A percentile compares a stretch with the other conserved stretches of the same genome.
Conservation (phyloP, 2,888 invertebrate genomes). For the Synergus laeviventris region DNA sequence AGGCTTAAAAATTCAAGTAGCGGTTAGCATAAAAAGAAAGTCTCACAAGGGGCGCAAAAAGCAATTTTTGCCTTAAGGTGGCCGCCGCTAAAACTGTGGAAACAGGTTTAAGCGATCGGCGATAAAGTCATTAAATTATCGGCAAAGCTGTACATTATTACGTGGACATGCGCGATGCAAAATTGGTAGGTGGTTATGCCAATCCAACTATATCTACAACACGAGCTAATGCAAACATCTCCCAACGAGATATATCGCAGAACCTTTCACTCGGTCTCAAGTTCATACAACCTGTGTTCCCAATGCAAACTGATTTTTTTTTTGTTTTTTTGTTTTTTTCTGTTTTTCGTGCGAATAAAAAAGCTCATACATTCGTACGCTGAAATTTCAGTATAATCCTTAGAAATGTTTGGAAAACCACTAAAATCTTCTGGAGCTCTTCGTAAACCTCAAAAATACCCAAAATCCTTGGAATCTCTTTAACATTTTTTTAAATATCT, state of each 20-base stretch:
- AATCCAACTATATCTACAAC: slow-evolving; percentile 44
- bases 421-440: no score
- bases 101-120: slow-evolving; percentile 60
- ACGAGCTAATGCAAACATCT: slow-evolving; percentile 51
- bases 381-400: no score
- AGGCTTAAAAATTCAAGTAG: slow-evolving; percentile 43
- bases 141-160: slow-evolving; percentile 51
- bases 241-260: slow-evolving; percentile 47
- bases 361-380: slow-evolving; percentile 30
- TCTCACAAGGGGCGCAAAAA: slow-evolving; percentile 44
- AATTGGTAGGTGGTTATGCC: slow-evolving; percentile 52
- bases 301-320: slow-evolving; percentile 32
- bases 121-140: slow-evolving; percentile 65
- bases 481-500: no score
- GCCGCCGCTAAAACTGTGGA: slow-evolving; percentile 47
- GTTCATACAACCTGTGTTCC: slow-evolving; percentile 34
- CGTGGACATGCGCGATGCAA: slow-evolving; percentile 48
- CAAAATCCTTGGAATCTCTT: no score
- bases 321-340: slow-evolving; percentile 21
- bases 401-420: no score
- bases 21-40: slow-evolving; percentile 35
- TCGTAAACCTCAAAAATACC: no score
- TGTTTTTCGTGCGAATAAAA: slow-evolving; percentile 9
- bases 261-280: slow-evolving; percentile 51
- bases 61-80: slow-evolving; percentile 36